Evolutionary conservation across 2,113 vertebrate genomes (phyloP), one percentile per base, ranked within the genome.

Genomic region (Platycercus adscitus): DNA sequence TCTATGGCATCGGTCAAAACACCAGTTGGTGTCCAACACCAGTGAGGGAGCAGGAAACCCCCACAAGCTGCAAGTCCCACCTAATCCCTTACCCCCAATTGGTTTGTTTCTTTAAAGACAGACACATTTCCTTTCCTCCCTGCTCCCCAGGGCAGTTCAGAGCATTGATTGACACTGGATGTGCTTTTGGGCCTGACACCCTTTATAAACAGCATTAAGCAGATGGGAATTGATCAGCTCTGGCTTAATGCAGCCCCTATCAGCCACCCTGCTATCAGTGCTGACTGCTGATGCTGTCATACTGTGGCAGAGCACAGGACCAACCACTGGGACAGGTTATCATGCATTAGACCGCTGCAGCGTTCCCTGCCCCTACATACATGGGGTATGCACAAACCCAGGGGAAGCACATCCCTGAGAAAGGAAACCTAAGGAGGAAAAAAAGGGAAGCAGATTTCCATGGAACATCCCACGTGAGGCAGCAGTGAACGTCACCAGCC

Each of bases 151-250:
- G 86, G 83, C 73, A 61, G 29, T 71, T 66, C 11, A 23, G 43
- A 52, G 77, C 52, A 87, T 91, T 91, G 76, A 92, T 93, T 95
- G 86, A 65, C 78, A 81, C 47, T 81, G 83, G 89, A 75, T 16
- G 14, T 78, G 68, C 26, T 24, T 95, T 87, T 84, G 83, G 89
- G 52, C 17, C 93, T 95, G 96, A 87, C 83, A 91, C 52, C 50
- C 70, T 93, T 86, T 60, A 81, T 84, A 61, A 95, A 56, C 91
- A 93, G 89, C n/a, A 85, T 95, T 87, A 92, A 95, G 87, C 93
- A 89, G 91, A 35, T 60, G 66, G 64, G 41, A 79, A 92, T 89
- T 89, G 94, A 95, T 86, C 88, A 88, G 69, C 69, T 81, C 80
- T 35, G 91, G 41, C 18, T 78, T 49, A 66, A 46, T 4, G 0